Conservation (phyloP, 2,113 vertebrate genomes). For the Dasyurus viverrinus region DNA sequence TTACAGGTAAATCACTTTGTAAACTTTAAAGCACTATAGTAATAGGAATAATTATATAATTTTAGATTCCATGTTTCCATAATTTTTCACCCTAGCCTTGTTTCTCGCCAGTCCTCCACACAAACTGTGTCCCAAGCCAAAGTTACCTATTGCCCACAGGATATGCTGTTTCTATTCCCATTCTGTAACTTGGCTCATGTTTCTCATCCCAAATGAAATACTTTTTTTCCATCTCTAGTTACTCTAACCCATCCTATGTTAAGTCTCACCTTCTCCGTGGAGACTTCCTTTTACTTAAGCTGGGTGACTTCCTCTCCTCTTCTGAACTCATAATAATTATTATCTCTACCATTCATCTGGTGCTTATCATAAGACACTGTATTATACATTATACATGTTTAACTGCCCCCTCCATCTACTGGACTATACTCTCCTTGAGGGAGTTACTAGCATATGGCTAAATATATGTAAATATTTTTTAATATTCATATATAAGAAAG, state of each 20-base stretch:
- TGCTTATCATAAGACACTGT: neutral
- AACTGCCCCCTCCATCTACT: neutral
- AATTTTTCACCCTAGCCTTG: neutral
- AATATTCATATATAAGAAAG: neutral
- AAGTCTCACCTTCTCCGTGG: neutral
- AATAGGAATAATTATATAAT: neutral
- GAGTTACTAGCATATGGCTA: neutral
- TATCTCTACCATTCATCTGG: neutral
- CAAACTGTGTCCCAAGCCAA: neutral
- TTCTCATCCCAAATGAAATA: neutral
- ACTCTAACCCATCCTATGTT: neutral
- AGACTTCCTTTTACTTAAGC: neutral
- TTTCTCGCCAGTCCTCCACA: neutral
- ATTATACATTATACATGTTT: neutral
- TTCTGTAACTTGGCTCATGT: neutral
- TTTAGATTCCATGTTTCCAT: neutral
- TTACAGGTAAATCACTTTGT: neutral
- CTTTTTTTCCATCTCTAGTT: neutral
- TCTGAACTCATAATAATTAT: neutral
- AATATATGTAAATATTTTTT: neutral
- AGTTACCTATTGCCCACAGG: neutral
- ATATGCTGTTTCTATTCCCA: neutral
- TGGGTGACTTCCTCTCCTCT: neutral
- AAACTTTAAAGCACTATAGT: neutral
- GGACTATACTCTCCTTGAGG: neutral